Evolutionary conservation across 2,797 vertebrate species (phyloP).

Genomic region (Sebastolobus altivelis): DNA sequence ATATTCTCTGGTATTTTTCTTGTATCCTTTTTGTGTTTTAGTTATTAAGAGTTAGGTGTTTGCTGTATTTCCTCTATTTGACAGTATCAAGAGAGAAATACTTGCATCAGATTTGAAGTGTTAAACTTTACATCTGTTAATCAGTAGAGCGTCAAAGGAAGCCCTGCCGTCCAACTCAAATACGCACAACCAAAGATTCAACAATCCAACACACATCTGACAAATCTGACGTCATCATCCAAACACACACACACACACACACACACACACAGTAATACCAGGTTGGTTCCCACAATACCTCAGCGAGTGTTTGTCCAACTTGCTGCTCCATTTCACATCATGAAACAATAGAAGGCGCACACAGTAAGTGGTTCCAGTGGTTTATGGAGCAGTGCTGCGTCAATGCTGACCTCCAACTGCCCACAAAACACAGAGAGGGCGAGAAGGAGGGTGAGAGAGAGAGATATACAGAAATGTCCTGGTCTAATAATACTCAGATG

Average conservation of each 20-base stretch:
- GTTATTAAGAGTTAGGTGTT: not conserved
- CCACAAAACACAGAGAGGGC: slow-evolving; percentile 53
- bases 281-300: slow-evolving; percentile 61
- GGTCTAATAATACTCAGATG: slow-evolving; percentile 26
- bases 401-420: slow-evolving; percentile 72
- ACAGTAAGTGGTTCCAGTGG: slow-evolving; percentile 69
- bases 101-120: not conserved
- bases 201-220: slow-evolving; percentile 24
- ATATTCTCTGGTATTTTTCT: not conserved
- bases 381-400: slow-evolving; percentile 73
- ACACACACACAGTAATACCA: slow-evolving; percentile 31
- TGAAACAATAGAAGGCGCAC: slow-evolving; percentile 65
- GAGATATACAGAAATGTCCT: slow-evolving; percentile 10
- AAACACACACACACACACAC: slow-evolving; percentile 31
- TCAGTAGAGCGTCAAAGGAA: not conserved
- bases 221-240: slow-evolving; percentile 47
- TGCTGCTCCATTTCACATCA: slow-evolving; percentile 65
- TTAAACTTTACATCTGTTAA: not conserved
- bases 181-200: slow-evolving; percentile 12
- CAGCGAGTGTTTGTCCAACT: slow-evolving; percentile 59
- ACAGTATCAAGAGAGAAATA: not conserved
- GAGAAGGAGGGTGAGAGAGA: slow-evolving; percentile 7
- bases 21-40: not conserved
- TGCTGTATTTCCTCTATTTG: not conserved
- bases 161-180: slow-evolving; percentile 15